Evolutionary conservation across 2,797 vertebrate genomes (phyloP).

Genomic region (Etheostoma nigrum): DNA sequence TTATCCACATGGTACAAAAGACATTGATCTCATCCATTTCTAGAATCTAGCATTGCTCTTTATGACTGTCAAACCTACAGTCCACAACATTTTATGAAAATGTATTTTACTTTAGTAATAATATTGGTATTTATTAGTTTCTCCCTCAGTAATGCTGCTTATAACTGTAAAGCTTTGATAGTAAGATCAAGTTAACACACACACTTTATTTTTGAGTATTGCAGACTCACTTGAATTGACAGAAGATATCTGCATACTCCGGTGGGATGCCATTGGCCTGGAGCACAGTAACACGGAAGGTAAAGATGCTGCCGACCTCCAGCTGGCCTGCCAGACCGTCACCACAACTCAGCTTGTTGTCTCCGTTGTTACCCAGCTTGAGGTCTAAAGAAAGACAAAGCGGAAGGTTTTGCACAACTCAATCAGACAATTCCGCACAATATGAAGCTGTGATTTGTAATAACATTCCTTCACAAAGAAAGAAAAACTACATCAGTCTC

Average conservation of each 20-base stretch:
- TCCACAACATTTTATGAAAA: background rate
- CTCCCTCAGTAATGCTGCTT: background rate
- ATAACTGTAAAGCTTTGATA: background rate
- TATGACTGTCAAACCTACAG: background rate
- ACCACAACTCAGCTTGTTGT: constrained; percentile 89
- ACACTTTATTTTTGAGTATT: constrained; percentile 3
- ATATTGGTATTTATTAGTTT: background rate
- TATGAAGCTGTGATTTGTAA: constrained; percentile 39
- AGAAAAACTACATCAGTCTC: constrained; percentile 22
- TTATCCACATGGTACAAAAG: background rate
- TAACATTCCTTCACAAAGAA: constrained; percentile 47
- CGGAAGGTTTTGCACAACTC: constrained; percentile 7
- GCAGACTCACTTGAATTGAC: constrained; percentile 97
- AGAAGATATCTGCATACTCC: constrained; percentile 98
- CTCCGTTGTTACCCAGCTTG: constrained; percentile 87
- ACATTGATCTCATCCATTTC: background rate
- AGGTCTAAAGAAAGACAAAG: constrained; percentile 85
- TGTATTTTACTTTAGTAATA: background rate
- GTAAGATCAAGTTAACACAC: background rate
- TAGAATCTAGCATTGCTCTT: too few species aligned
- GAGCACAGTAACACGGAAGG: constrained; percentile 96
- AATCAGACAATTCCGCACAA: constrained; percentile 25
- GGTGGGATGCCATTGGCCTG: constrained; percentile 94
- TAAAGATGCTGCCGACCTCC: constrained; percentile 95
- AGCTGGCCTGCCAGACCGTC: constrained; percentile 90